Percentiles rank a stretch among this genome's conserved stretches.
Evolutionary conservation across 2,113 vertebrate species (phyloP).

Genomic region (Caranx ignobilis): DNA sequence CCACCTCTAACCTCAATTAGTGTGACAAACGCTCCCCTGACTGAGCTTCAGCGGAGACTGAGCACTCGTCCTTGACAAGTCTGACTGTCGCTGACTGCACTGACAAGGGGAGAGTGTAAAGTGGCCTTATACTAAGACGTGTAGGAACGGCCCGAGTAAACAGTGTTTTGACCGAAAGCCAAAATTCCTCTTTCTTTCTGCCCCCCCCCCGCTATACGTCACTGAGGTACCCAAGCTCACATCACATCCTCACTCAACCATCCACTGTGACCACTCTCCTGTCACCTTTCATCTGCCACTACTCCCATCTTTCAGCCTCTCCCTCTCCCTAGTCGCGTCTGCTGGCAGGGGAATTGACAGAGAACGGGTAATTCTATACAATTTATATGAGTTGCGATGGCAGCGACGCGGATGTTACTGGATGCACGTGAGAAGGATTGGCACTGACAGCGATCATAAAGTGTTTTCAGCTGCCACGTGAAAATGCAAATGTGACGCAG

Average conservation of each 20-base stretch:
- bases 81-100: slow-evolving; percentile 11
- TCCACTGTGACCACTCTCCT: slow-evolving; percentile 50
- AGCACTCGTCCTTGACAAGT: slow-evolving; percentile 62
- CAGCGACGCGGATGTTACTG: slow-evolving; percentile 25
- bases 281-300: slow-evolving; percentile 68
- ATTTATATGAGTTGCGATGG: slow-evolving; percentile 20
- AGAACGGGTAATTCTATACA: slow-evolving; percentile 44
- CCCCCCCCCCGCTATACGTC: slow-evolving; percentile 18
- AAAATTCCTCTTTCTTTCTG: slow-evolving; percentile 9
- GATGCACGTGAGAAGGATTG: slow-evolving; percentile 16
- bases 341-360: slow-evolving; percentile 12
- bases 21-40: slow-evolving; percentile 63
- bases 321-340: not conserved
- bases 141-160: not conserved
- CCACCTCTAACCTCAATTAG: slow-evolving; percentile 75
- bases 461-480: slow-evolving; percentile 25
- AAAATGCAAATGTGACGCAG: slow-evolving; percentile 39
- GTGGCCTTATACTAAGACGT: not conserved
- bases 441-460: slow-evolving; percentile 38
- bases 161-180: slow-evolving; percentile 11
- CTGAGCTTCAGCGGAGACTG: slow-evolving; percentile 46
- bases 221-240: slow-evolving; percentile 28
- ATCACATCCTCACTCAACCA: slow-evolving; percentile 62
- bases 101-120: slow-evolving; percentile 9
- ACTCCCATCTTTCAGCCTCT: slow-evolving; percentile 28